Base-by-base conservation (phyloP, 2,113 vertebrate genomes). In the Anhinga anhinga region DNA sequence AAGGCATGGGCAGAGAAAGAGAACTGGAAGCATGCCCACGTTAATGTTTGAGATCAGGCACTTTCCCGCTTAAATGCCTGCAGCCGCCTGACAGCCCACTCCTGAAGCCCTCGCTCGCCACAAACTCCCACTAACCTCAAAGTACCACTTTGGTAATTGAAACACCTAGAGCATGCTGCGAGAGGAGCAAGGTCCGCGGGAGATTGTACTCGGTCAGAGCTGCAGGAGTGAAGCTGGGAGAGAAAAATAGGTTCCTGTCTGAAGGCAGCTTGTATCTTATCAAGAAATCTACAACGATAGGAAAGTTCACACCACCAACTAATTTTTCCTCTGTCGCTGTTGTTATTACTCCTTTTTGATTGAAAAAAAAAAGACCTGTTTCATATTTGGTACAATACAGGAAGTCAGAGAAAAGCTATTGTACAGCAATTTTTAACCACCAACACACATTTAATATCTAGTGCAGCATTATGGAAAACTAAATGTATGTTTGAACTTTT, bases 381-480 rank as follows among this genome's bases (percentile, higher is more conserved):
- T 65, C 40, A 86, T 95, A 86, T 93, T 91, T 95, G 94, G 95
- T 96, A 96, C 88, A 92, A 95, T 45, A 79, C 89, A 90, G 91
- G 84, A 97, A 97, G 55, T 88, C 47, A 82, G 97, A 98, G 94
- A 97, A 96, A 91, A 96, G 95, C 94, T 98, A 95, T 92, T 80
- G 70, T 95, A 97, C 97, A 97, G 95, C 90, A 90, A 70, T 93
- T 95, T 97, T 97, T 94, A 96, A 96, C 96, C 97, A 98, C 95
- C 94, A 95, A 95, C 94, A 96, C 96, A 97, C 97, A 98, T 97
- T 97, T 98, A 98, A 94, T 98, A 98, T 97, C 83, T 97, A 89
- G 82, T 95, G 82, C 79, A 96, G 95, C 87, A 66, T 87, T 83
- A 97, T 96, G 95, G 89, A 96, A 97, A 98, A 97, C 73, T 86